These are phyloP conservation scores for Nipponia nippon DNA, from an alignment of 2,113 vertebrate species.

Conservation along the genomic window DNA sequence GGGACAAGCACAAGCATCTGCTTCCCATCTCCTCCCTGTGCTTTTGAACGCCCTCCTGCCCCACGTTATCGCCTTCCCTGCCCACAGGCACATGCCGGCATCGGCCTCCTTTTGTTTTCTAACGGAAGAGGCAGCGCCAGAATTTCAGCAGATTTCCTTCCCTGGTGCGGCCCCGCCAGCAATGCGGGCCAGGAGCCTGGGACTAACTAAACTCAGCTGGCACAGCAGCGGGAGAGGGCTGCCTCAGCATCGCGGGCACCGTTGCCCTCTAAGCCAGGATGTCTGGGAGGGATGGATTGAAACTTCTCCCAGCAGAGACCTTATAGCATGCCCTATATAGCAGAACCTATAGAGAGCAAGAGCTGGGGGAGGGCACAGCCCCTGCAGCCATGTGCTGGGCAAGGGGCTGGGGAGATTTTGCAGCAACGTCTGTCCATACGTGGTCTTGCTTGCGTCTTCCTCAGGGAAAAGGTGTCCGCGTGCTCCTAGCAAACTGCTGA, in stretches of 20 bases:
- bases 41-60: background rate
- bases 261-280: background rate
- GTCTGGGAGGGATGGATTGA: background rate
- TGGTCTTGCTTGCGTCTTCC: background rate
- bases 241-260: background rate
- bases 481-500: background rate
- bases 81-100: background rate
- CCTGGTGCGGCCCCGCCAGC: background rate
- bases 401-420: background rate
- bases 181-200: background rate
- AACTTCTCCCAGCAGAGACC: background rate
- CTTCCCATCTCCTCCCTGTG: background rate
- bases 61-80: background rate
- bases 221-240: background rate
- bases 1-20: background rate
- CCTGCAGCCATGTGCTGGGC: no score
- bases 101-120: background rate
- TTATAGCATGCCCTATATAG: background rate
- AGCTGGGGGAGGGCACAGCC: background rate
- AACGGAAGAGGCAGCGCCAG: background rate
- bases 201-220: background rate
- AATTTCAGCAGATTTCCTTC: background rate
- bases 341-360: background rate
- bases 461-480: accelerated
- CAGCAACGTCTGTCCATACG: background rate